These are phyloP conservation scores for Knipowitschia caucasica DNA, from an alignment of 2,797 vertebrate genomes.

Conservation along the genomic window DNA sequence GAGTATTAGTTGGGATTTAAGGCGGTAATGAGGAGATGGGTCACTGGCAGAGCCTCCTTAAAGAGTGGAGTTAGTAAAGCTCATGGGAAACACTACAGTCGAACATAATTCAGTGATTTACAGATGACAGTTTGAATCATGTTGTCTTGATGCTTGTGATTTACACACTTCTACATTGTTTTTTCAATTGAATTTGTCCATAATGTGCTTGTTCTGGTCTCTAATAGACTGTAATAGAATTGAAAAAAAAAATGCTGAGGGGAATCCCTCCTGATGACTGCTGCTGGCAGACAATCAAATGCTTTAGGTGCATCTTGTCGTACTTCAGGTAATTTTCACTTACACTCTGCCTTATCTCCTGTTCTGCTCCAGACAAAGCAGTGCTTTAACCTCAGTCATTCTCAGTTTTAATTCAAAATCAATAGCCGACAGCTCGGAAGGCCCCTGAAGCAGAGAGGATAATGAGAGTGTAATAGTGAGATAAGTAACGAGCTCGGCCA, in stretches of 20 bases:
- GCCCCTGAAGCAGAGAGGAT: conserved; percentile 70
- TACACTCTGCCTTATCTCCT: conserved; percentile 25
- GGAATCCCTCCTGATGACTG: neutral
- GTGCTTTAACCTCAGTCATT: conserved; percentile 57
- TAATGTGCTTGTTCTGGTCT: neutral
- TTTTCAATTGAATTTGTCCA: neutral
- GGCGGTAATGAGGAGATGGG: conserved; percentile 60
- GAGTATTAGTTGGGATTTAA: conserved; percentile 46
- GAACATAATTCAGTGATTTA: too few species aligned
- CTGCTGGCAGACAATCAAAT: neutral
- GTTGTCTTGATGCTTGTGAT: too few species aligned
- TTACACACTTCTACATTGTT: too few species aligned
- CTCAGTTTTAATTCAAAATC: conserved; percentile 63
- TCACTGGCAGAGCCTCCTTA: conserved; percentile 46
- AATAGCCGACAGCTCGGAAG: conserved; percentile 61
- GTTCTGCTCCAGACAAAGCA: conserved; percentile 43
- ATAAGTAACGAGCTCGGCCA: conserved; percentile 72
- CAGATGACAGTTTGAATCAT: too few species aligned
- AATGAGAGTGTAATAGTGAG: conserved; percentile 79
- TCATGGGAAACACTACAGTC: conserved; percentile 48
- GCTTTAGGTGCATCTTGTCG: neutral
- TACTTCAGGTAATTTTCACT: conserved; percentile 19
- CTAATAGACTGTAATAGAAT: neutral
- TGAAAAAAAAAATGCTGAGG: neutral
- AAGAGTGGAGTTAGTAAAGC: conserved; percentile 50